A percentile compares a stretch with the other conserved stretches of the same genome.
phyloP scores from a whole-genome alignment of 2,113 vertebrate species.

The Stegostoma tigrinum region DNA sequence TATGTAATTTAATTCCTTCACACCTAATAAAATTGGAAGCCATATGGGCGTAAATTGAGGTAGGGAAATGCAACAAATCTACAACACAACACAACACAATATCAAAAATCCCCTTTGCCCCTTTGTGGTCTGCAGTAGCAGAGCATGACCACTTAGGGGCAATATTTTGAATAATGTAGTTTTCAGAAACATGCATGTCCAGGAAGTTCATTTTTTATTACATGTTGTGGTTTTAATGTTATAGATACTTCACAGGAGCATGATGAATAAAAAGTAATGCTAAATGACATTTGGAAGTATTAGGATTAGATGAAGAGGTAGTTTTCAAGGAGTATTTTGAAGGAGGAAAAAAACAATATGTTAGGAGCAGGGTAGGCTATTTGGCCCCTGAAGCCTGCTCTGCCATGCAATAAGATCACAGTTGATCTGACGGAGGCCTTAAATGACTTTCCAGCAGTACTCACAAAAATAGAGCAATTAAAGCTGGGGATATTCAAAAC shows the following conservation, averaged over 20 bases:
- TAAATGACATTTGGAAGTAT: neutral
- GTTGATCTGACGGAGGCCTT: too few species aligned
- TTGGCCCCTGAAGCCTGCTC: too few species aligned
- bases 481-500: too few species aligned
- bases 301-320: neutral
- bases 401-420: too few species aligned
- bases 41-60: neutral
- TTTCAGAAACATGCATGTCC: neutral
- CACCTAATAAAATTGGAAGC: neutral
- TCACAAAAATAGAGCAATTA: too few species aligned
- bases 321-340: neutral
- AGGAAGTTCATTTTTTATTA: neutral
- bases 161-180: neutral
- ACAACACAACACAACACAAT: neutral
- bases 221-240: neutral
- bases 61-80: neutral
- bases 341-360: too few species aligned
- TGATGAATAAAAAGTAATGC: neutral
- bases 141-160: neutral
- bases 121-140: neutral
- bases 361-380: too few species aligned
- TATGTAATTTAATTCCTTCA: neutral
- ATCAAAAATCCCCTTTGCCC: neutral
- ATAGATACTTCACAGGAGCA: neutral
- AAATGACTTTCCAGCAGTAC: too few species aligned